Base-by-base conservation (phyloP, 2,888 invertebrate genomes). In the Pemphredon lugubris region DNA sequence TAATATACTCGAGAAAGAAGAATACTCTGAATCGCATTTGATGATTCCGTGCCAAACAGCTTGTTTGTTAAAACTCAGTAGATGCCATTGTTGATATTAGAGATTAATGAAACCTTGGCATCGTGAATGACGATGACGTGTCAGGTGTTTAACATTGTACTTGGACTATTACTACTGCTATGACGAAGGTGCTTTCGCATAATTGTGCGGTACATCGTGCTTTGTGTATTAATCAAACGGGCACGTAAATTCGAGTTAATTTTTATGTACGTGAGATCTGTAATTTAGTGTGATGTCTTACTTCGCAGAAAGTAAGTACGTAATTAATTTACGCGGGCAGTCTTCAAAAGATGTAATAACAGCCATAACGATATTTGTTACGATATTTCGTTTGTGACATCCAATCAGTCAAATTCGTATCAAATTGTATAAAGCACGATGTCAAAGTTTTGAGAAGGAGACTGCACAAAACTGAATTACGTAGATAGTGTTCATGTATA, bases 11-110 rank as follows among this genome's bases (percentile, higher is more conserved):
- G 34, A 37, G 40, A 20, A 20, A 6, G 18, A 51, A 51, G 47
- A 63, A 74, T 72, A 75, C 61, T 58, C 73, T 55, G 16, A 32
- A 51, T 13, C 34, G 47, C 57, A 45, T 73, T 73, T 59, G 37
- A 64, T 54, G n/a, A 54, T 60, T 63, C 61, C 2, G 57, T 76
- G 57, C 70, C 64, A 69, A 73, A 30, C 30, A 14, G 48, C 42
- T 48, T 37, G 30, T 40, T 72, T 55, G 42, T 37, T 65, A 20
- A 64, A 13, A 11, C n/a, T 44, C 40, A 14, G 69, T 53, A n/a
- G 37, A 48, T 48, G 48, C 61, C 42, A 44, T 32, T 20, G 51
- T 32, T 40, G n/a, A 9, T n/a, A 14, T 3, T 7, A 18, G 26
- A 44, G 13, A 30, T 47, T 47, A 32, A 11, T 48, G 42, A 42